A percentile compares a stretch with the other conserved stretches of the same genome.
These are phyloP conservation scores for Mycalesis mineus DNA, from an alignment of 2,888 invertebrate species.

Conservation along the genomic window DNA sequence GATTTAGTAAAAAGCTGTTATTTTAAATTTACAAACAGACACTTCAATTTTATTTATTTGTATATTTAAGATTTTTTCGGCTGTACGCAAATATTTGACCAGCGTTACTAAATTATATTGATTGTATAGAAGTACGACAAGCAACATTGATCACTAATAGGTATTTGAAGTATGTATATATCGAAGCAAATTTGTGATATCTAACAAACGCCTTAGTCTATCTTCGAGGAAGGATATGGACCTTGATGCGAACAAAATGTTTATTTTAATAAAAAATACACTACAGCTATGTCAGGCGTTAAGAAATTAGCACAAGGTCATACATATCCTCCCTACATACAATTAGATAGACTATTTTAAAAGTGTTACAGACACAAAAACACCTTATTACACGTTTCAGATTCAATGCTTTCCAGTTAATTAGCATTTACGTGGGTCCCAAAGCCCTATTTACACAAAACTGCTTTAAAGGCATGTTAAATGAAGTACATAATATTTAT, in stretches of 20 bases:
- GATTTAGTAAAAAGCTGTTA: too few species aligned
- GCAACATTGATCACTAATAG: slow-evolving; percentile 70
- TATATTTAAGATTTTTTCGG: too few species aligned
- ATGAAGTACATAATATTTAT: slow-evolving; percentile 14
- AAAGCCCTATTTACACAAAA: slow-evolving; percentile 24
- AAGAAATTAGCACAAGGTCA: slow-evolving; percentile 37
- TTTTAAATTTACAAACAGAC: too few species aligned
- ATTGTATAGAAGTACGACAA: slow-evolving; percentile 47
- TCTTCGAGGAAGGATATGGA: slow-evolving; percentile 36
- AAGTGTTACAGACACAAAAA: slow-evolving; percentile 63
- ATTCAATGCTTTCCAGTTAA: slow-evolving; percentile 35
- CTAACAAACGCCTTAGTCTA: slow-evolving; percentile 63
- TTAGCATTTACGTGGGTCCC: slow-evolving; percentile 57
- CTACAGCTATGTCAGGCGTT: slow-evolving; percentile 17
- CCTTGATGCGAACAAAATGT: slow-evolving; percentile 29
- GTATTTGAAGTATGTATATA: slow-evolving; percentile 56
- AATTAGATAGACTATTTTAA: slow-evolving; percentile 46
- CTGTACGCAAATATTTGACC: neutral
- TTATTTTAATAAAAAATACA: slow-evolving; percentile 12
- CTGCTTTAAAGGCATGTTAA: slow-evolving; percentile 4
- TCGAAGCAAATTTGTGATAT: slow-evolving; percentile 72
- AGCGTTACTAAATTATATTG: neutral
- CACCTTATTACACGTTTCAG: slow-evolving; percentile 37
- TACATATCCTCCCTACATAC: slow-evolving; percentile 26
- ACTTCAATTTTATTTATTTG: too few species aligned